phyloP scores from a whole-genome alignment of 2,113 vertebrate species.

The Stomatorhinus ivindoensis region DNA sequence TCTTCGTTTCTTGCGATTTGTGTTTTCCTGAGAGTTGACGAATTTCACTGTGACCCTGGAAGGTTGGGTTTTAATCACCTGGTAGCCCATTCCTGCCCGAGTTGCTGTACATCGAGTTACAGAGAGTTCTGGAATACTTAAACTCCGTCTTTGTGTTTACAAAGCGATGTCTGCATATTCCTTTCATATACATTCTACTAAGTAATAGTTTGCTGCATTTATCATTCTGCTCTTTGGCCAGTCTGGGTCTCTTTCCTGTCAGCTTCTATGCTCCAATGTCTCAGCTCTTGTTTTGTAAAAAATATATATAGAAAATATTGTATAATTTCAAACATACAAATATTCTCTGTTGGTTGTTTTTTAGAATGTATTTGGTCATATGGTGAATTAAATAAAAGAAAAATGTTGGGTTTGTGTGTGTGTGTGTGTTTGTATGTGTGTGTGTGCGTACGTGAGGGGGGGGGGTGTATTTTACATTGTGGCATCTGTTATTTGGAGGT shows the following conservation, averaged over 20 bases:
- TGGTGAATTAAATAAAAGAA: constrained; percentile 13
- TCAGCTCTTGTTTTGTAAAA: not conserved
- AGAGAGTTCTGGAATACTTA: not conserved
- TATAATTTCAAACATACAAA: not conserved
- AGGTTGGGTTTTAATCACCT: not conserved
- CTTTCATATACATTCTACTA: not conserved
- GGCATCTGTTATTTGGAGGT: not conserved
- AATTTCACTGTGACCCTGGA: constrained; percentile 5
- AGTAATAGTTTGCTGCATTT: not conserved
- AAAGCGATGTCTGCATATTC: not conserved
- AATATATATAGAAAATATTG: not conserved
- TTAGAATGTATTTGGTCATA: constrained; percentile 11
- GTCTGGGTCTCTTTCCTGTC: not conserved
- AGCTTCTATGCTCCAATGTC: not conserved
- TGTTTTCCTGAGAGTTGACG: not conserved
- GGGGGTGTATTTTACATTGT: not conserved
- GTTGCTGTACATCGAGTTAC: not conserved
- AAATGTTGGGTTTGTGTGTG: not conserved
- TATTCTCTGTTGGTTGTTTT: not conserved
- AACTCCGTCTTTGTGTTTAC: not conserved
- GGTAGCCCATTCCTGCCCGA: not conserved
- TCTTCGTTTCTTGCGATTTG: not conserved
- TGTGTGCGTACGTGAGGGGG: not conserved
- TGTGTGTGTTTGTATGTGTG: not conserved
- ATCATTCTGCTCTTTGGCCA: not conserved